Conservation (phyloP, 53 echinoderm and acorn worm genomes). For the Paracentrotus lividus region DNA sequence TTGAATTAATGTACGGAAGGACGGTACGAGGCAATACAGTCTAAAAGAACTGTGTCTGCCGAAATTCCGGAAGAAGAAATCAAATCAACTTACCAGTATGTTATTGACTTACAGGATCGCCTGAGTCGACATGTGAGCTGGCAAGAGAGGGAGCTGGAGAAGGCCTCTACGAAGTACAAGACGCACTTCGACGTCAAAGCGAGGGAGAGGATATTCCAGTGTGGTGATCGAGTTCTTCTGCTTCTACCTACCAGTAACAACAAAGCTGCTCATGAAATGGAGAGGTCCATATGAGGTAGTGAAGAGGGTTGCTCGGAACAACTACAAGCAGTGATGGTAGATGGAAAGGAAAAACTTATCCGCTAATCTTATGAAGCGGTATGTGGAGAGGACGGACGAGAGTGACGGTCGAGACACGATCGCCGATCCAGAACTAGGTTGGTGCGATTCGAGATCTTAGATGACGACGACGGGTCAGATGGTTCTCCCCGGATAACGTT, state of each 20-base stretch:
- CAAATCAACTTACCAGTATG: constrained; percentile 74
- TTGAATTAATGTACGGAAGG: constrained; percentile 71
- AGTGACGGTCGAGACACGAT: neutral
- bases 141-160: constrained; percentile 55
- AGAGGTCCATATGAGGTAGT: constrained; percentile 51
- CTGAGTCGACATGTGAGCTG: constrained; percentile 69
- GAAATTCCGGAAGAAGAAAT: constrained; percentile 58
- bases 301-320: constrained; percentile 42
- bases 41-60: constrained; percentile 67
- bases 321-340: constrained; percentile 34
- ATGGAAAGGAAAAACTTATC: constrained; percentile 54
- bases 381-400: constrained; percentile 15
- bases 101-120: constrained; percentile 68
- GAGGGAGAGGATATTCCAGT: constrained; percentile 47
- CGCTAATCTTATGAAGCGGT: constrained; percentile 71
- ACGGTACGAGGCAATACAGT: constrained; percentile 66
- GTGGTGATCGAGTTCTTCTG: constrained; percentile 54
- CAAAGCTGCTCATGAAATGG: constrained; percentile 64
- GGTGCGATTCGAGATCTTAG: neutral
- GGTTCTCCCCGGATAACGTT: neutral
- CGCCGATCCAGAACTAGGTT: neutral
- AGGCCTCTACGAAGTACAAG: constrained; percentile 66
- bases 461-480: neutral
- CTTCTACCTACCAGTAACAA: constrained; percentile 64
- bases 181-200: constrained; percentile 58